Evolutionary conservation across 2,113 vertebrate species (phyloP), one percentile per base, ranked within the genome.

Genomic region (Vicugna pacos): DNA sequence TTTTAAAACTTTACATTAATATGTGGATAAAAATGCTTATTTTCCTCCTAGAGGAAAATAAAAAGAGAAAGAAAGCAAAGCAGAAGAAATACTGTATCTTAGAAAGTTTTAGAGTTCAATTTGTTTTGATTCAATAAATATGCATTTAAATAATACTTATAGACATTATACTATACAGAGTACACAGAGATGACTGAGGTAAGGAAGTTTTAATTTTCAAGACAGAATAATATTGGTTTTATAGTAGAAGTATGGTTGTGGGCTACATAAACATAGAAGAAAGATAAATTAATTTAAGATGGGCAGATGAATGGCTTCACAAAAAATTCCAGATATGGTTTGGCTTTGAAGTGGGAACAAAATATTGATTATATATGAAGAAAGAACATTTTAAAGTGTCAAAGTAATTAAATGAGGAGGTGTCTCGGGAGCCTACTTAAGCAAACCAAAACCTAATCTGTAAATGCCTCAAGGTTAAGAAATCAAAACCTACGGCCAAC

Each of bases 61-160:
- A 56, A 77, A 46, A 85, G 26, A 64, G 3, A 75, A 60, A 73
- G 13, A 72, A 8, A 62, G 65, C 6, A 13, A 35, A 87, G 22
- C 14, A 30, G 32, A 69, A 83, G 15, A 79, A 84, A 46, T 75
- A 73, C 16, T 46, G 0, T 32, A 72, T 48, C 52, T 79, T 35
- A 28, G 48, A 35, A 82, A 64, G 19, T 50, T 84, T 92, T 22
- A 28, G 22, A 86, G 42, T 85, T 67, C 16, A 35, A 35, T 79
- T 81, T 76, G 16, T 81, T 81, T 73, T 65, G 93, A 84, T 93
- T 72, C 48, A 93, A 73, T 16, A 90, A 72, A 84, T 20, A 92
- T 84, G 10, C 19, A 35, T 80, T 89, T 93, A 92, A 88, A 48
- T 92, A 83, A 56, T 56, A 16, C 48, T 70, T 92, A 62, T 13